Percentiles rank a stretch among this genome's conserved stretches.
Conservation (phyloP, 2,888 invertebrate genomes). For the Cephus nigrinus region DNA sequence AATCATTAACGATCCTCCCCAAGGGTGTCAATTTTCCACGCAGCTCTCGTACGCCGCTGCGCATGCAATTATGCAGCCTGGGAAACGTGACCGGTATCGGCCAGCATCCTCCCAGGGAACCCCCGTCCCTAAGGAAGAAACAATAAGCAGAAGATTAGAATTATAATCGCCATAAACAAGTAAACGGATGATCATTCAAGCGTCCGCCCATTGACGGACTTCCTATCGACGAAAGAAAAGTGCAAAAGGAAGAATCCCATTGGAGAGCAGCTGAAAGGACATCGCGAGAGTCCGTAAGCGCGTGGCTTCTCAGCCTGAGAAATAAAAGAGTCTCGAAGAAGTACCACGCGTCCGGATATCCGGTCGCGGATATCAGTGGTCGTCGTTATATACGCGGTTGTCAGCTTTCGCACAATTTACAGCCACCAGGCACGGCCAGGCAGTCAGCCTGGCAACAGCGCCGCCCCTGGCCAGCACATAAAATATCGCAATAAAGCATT, state of each 20-base stretch:
- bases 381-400: conserved; percentile 11
- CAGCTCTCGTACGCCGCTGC: conserved; percentile 19
- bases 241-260: conserved; percentile 1
- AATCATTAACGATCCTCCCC: conserved; percentile 8
- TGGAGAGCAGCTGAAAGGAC: background rate
- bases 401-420: background rate
- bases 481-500: conserved; percentile 61
- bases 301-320: conserved; percentile 3
- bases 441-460: conserved; percentile 40
- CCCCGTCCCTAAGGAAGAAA: background rate
- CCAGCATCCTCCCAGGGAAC: conserved; percentile 9
- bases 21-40: conserved; percentile 10
- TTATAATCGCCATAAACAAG: background rate
- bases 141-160: background rate
- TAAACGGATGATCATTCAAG: background rate
- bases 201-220: background rate
- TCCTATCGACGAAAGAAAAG: conserved; percentile 4
- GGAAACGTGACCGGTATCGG: conserved; percentile 18
- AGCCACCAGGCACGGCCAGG: background rate
- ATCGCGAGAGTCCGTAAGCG: background rate
- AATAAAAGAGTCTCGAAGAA: conserved; percentile 13
- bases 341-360: conserved; percentile 39
- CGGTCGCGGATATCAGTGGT: conserved; percentile 41
- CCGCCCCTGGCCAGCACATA: conserved; percentile 30
- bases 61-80: conserved; percentile 34